Percentiles rank a stretch among this genome's conserved stretches.
Conservation (phyloP, 1,140 invertebrate species). For the Drosophila pectinifera region DNA sequence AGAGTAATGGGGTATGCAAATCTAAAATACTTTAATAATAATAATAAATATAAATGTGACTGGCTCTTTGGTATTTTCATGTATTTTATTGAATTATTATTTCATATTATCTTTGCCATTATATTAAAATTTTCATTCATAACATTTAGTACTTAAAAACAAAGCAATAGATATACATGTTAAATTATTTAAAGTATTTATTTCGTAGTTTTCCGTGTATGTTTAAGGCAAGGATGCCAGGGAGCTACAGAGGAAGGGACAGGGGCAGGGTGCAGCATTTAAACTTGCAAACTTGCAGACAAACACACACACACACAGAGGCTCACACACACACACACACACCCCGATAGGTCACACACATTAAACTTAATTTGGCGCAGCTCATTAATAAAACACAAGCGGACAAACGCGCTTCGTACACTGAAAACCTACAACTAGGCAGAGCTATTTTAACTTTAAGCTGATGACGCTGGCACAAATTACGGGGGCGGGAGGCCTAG, state of each 20-base stretch:
- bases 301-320: conserved; percentile 1
- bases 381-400: conserved; percentile 77
- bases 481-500: neutral
- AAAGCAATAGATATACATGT: too few relatives aligned
- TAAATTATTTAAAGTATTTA: too few relatives aligned
- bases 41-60: neutral
- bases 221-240: neutral
- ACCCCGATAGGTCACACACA: conserved; percentile 55
- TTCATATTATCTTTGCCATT: too few relatives aligned
- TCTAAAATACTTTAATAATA: neutral
- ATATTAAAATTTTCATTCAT: too few relatives aligned
- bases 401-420: conserved; percentile 20
- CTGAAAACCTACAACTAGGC: conserved; percentile 22
- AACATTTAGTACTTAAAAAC: too few relatives aligned
- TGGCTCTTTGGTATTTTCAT: too few relatives aligned
- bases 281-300: conserved; percentile 22
- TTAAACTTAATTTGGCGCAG: conserved; percentile 79
- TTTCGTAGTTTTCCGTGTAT: neutral
- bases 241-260: conserved; percentile 2
- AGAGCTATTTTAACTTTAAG: conserved; percentile 63
- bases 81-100: too few relatives aligned
- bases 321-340: conserved; percentile 38
- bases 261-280: conserved; percentile 38
- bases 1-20: neutral
- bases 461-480: conserved; percentile 31